Evolutionary conservation across 2,797 vertebrate genomes (phyloP).

Genomic region (Gymnodraco acuticeps): DNA sequence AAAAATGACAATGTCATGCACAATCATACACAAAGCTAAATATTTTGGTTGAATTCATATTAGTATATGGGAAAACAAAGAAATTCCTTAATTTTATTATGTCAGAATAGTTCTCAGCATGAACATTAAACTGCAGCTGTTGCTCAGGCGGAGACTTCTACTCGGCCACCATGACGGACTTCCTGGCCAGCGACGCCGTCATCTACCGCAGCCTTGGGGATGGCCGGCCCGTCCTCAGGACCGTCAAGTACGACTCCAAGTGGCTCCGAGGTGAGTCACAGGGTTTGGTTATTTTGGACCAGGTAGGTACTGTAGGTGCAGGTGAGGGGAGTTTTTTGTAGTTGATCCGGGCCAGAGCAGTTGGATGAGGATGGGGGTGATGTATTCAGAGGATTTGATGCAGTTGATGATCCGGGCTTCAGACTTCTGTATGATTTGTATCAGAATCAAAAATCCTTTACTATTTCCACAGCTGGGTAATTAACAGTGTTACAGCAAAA

Average conservation of each 20-base stretch:
- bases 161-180: slow-evolving; percentile 96
- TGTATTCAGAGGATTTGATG: too few species aligned
- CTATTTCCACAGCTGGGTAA: too few species aligned
- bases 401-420: too few species aligned
- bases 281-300: too few species aligned
- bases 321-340: too few species aligned
- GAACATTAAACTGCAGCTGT: background rate
- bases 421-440: too few species aligned
- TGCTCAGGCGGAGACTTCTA: slow-evolving; percentile 92
- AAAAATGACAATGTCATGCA: background rate
- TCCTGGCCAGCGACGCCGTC: slow-evolving; percentile 95
- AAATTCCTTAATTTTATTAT: background rate
- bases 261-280: slow-evolving; percentile 92
- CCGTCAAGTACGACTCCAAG: slow-evolving; percentile 98
- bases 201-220: slow-evolving; percentile 96
- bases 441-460: too few species aligned
- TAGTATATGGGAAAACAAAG: background rate
- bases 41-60: background rate
- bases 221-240: slow-evolving; percentile 90
- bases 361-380: too few species aligned
- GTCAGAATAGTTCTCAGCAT: background rate
- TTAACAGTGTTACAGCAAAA: too few species aligned
- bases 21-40: too few species aligned
- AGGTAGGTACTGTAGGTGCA: too few species aligned
- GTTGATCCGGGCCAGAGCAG: too few species aligned